Evolutionary conservation across 2,797 vertebrate species (phyloP).

Genomic region (Sebastes iracundus): DNA sequence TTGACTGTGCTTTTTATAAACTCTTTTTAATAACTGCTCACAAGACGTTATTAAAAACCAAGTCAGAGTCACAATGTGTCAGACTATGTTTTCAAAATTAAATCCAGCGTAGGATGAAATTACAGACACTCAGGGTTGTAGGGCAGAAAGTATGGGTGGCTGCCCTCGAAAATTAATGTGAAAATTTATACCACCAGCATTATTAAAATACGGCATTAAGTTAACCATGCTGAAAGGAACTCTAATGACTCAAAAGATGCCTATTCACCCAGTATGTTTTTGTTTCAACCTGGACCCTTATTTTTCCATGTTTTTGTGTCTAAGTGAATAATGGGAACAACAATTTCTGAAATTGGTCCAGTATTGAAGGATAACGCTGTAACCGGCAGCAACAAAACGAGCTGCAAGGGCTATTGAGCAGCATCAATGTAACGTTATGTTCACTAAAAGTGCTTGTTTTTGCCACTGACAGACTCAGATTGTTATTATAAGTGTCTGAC

Average conservation of each 20-base stretch:
- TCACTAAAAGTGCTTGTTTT: no score
- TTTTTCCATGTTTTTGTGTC: no score
- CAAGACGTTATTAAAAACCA: slow-evolving; percentile 5
- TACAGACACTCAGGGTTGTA: not conserved
- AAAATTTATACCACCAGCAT: slow-evolving; percentile 4
- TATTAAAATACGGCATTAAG: not conserved
- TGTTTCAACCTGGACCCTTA: no score
- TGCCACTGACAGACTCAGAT: no score
- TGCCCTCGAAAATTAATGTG: not conserved
- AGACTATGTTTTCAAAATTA: not conserved
- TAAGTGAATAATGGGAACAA: no score
- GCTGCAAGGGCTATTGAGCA: no score
- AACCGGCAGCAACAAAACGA: no score
- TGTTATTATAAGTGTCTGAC: no score
- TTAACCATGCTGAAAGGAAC: not conserved
- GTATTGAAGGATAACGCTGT: no score
- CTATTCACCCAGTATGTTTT: not conserved
- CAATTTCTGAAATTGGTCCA: no score
- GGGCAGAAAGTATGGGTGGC: not conserved
- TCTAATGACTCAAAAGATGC: not conserved
- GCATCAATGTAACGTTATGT: no score
- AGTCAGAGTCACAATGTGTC: not conserved
- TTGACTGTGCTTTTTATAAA: not conserved
- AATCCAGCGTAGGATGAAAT: slow-evolving; percentile 15
- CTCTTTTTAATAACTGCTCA: not conserved